Evolutionary conservation across 1,140 invertebrate genomes (phyloP).

Genomic region (Drosophila sucinea): DNA sequence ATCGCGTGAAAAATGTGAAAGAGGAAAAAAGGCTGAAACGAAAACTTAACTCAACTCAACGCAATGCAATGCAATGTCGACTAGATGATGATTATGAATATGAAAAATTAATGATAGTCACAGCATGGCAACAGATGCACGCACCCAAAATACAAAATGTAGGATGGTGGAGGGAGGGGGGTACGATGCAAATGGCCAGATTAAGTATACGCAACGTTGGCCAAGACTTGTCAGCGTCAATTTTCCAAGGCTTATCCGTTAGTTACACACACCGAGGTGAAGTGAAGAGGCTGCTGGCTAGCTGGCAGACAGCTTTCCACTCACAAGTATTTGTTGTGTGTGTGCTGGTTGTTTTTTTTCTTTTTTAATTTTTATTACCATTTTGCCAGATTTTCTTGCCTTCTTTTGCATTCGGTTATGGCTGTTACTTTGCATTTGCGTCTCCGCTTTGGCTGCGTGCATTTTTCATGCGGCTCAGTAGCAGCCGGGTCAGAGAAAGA

Average conservation of each 20-base stretch:
- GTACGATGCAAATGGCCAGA: constrained; percentile 68
- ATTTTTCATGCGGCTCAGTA: constrained; percentile 75
- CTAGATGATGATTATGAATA: constrained; percentile 80
- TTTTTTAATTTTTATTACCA: constrained; percentile 80
- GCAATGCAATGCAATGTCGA: constrained; percentile 44
- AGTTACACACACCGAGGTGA: constrained; percentile 50
- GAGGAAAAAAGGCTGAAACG: constrained; percentile 68
- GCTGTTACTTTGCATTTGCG: constrained; percentile 70
- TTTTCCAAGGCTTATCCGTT: constrained; percentile 72
- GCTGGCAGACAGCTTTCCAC: constrained; percentile 55
- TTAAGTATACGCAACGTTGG: constrained; percentile 77
- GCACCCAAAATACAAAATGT: constrained; percentile 36
- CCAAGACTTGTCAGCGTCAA: constrained; percentile 76
- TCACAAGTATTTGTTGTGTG: constrained; percentile 36
- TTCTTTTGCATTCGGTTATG: constrained; percentile 70
- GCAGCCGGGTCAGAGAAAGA: constrained; percentile 67
- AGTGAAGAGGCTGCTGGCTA: not conserved
- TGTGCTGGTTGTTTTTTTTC: not conserved
- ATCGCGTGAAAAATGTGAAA: constrained; percentile 80
- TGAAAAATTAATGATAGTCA: constrained; percentile 82
- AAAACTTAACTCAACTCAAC: constrained; percentile 38
- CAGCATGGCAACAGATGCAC: constrained; percentile 79
- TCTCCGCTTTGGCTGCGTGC: constrained; percentile 46
- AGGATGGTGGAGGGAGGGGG: constrained; percentile 20
- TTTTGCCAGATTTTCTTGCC: constrained; percentile 55